Evolutionary conservation across 1,140 invertebrate genomes (phyloP), one percentile per base, ranked within the genome.

Genomic region (Phortica variegata): DNA sequence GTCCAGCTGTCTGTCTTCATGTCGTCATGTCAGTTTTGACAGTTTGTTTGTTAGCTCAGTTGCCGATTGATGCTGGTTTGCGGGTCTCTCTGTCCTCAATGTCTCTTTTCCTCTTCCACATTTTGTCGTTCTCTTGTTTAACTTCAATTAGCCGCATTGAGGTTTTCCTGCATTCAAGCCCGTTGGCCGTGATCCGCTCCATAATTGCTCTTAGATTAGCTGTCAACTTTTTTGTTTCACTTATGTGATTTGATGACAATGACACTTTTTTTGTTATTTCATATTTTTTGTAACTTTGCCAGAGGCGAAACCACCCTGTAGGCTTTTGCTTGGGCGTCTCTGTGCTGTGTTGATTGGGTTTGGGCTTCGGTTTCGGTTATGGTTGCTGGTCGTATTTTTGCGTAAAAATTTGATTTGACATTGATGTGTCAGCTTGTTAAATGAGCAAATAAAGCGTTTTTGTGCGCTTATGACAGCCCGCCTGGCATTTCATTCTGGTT

Each of bases 21-120:
- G n/a, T n/a, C 62, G 70, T 70, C 70, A 73, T 68, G 70, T 73
- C 70, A 70, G 53, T 73, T 73, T 71, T 73, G 70, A 73, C 70
- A 73, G 59, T 56, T 63, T 44, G 41, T 57, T 65, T 59, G 48
- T 56, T 56, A 32, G 52, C 21, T 39, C 41, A 36, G 7, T 36
- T 58, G 49, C 49, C 58, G 55, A 45, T 48, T 57, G 55, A 63
- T 68, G 63, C 63, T 68, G 65, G 63, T 55, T 29, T 10, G 4
- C 7, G 5, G 33, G 15, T 36, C 21, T 18, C 17, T 8, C 21
- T 17, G 16, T 4, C 36, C 16, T 3, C 15, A 44, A 23, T 21
- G 44, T 23, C 52, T 46, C 47, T 20, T 50, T 10, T 29, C 37
- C 40, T 50, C 44, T 31, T 19, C 23, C 40, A 45, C 33, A 20